These are phyloP conservation scores for Zelostemma sp. DNA, from an alignment of 1,140 invertebrate species.

Conservation along the genomic window DNA sequence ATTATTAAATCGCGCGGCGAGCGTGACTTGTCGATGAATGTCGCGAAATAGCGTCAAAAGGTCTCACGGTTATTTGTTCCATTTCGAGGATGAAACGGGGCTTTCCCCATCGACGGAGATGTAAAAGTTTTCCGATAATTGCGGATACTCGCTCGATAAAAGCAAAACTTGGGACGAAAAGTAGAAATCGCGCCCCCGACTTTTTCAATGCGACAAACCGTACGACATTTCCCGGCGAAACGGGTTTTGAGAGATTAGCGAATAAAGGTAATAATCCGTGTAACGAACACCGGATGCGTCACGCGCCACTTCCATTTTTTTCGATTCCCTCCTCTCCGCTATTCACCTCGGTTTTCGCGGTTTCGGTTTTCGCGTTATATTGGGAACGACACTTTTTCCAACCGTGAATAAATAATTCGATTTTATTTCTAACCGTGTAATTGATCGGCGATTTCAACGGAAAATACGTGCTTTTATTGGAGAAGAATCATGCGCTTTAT, in stretches of 20 bases:
- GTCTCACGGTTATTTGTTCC: constrained; percentile 44
- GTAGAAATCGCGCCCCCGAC: constrained; percentile 18
- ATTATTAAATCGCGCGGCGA: constrained; percentile 44
- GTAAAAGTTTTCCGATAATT: constrained; percentile 48
- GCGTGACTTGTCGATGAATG: constrained; percentile 43
- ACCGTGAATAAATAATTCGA: neutral
- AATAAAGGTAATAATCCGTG: constrained; percentile 46
- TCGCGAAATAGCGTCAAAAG: constrained; percentile 42
- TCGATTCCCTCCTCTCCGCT: no score
- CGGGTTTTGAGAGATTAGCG: constrained; percentile 39
- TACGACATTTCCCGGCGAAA: constrained; percentile 40
- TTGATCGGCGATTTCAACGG: no score
- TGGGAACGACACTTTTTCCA: constrained; percentile 4
- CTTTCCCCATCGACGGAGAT: constrained; percentile 36
- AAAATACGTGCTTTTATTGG: no score
- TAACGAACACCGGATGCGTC: constrained; percentile 40
- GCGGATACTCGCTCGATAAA: constrained; percentile 42
- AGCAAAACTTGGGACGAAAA: constrained; percentile 34
- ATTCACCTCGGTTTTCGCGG: constrained; percentile 17
- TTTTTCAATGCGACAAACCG: constrained; percentile 33
- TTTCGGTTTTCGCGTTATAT: constrained; percentile 19
- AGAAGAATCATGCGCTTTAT: no score
- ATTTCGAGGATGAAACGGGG: constrained; percentile 33
- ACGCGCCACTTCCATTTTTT: constrained; percentile 13
- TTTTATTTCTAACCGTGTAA: no score